phyloP scores from a whole-genome alignment of 2,113 vertebrate genomes.

The Phaethornis superciliosus region DNA sequence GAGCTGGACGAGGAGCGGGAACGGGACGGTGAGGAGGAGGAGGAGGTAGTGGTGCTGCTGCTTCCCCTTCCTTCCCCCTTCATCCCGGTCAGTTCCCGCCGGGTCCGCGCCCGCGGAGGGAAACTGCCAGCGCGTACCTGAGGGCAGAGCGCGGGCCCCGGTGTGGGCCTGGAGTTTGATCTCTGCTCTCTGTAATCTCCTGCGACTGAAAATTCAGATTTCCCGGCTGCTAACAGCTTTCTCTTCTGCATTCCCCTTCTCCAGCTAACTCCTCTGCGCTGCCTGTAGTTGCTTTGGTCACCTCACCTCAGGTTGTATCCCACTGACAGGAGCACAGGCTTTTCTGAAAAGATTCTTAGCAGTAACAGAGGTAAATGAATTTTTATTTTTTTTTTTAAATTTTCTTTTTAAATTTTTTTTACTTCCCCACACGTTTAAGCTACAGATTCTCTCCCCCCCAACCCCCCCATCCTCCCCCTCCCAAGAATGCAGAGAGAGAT shows the following conservation, averaged over 20 bases:
- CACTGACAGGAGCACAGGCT: neutral
- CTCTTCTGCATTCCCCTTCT: neutral
- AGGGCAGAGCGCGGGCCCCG: conserved; percentile 7
- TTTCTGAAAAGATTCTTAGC: conserved; percentile 25
- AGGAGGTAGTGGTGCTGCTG: neutral
- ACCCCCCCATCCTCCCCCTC: neutral
- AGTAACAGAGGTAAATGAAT: neutral
- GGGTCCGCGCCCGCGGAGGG: neutral
- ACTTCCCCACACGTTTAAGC: neutral
- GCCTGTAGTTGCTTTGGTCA: neutral
- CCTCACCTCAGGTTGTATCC: neutral
- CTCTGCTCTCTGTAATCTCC: conserved; percentile 40
- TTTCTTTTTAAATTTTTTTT: neutral
- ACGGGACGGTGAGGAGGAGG: neutral
- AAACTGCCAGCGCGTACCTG: neutral
- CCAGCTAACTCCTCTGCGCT: neutral
- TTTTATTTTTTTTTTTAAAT: neutral
- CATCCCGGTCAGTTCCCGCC: neutral
- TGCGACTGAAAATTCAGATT: neutral
- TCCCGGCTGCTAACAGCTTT: conserved; percentile 9
- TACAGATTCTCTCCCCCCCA: neutral
- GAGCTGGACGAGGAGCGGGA: neutral
- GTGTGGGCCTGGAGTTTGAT: conserved; percentile 28
- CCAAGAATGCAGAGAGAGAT: conserved; percentile 4
- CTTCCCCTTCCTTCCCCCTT: neutral